Evolutionary conservation across 2,888 invertebrate species (phyloP).

Genomic region (Callosobruchus maculatus): DNA sequence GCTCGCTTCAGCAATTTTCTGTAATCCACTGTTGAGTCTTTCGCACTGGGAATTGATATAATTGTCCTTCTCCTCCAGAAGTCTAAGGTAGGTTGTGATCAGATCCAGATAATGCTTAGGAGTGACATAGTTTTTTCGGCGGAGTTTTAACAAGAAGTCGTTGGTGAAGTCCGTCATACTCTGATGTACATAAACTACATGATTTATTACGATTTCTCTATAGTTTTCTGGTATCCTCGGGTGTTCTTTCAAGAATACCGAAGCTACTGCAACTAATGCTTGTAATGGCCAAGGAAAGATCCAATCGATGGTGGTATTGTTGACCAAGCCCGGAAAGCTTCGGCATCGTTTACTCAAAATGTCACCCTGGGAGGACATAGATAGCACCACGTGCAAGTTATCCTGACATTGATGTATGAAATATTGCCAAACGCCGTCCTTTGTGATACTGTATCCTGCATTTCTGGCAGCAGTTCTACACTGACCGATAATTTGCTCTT

Average conservation of each 20-base stretch:
- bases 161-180: slow-evolving; percentile 67
- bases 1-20: slow-evolving; percentile 86
- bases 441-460: slow-evolving; percentile 69
- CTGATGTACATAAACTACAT: slow-evolving; percentile 83
- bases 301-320: slow-evolving; percentile 92
- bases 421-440: slow-evolving; percentile 83
- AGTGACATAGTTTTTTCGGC: slow-evolving; percentile 83
- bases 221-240: slow-evolving; percentile 39
- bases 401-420: slow-evolving; percentile 74
- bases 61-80: slow-evolving; percentile 69
- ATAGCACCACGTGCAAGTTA: slow-evolving; percentile 85
- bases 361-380: slow-evolving; percentile 87
- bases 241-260: slow-evolving; percentile 73
- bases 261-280: slow-evolving; percentile 83
- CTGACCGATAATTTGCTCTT: slow-evolving; percentile 70
- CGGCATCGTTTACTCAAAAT: slow-evolving; percentile 78
- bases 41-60: slow-evolving; percentile 64
- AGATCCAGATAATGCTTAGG: slow-evolving; percentile 90
- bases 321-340: slow-evolving; percentile 88
- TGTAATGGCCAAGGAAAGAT: slow-evolving; percentile 91
- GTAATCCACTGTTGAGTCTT: slow-evolving; percentile 65
- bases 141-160: slow-evolving; percentile 69
- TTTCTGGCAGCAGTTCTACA: slow-evolving; percentile 67
- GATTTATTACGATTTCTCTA: slow-evolving; percentile 69
- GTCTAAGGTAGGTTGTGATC: slow-evolving; percentile 71